These are phyloP conservation scores for Crossaster papposus DNA, from an alignment of 53 echinoderm and acorn worm genomes.

Conservation along the genomic window DNA sequence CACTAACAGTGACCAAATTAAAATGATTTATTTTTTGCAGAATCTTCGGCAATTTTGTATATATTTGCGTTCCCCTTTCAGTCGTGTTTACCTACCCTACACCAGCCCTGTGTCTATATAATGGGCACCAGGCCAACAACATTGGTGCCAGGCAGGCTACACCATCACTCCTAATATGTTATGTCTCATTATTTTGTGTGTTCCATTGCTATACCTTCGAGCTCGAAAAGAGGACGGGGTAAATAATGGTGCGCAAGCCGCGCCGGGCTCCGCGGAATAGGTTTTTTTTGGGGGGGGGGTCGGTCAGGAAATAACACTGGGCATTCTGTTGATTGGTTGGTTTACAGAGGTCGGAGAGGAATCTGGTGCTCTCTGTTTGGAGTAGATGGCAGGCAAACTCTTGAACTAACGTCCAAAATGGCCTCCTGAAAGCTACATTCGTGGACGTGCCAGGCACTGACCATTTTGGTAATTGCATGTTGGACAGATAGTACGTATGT, in stretches of 20 bases:
- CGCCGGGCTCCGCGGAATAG: not conserved
- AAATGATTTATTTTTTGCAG: not conserved
- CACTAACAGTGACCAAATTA: not conserved
- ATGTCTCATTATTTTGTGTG: conserved; percentile 44
- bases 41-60: not conserved
- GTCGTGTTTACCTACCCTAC: not conserved
- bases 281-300: not conserved
- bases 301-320: not conserved
- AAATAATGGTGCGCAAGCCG: conserved; percentile 12
- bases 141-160: conserved; percentile 47
- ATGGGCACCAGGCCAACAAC: conserved; percentile 37
- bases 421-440: not conserved
- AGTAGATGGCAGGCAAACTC: not conserved
- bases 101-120: conserved; percentile 46
- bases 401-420: not conserved
- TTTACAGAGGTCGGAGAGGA: not conserved
- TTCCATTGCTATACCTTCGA: conserved; percentile 27
- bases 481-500: too few species aligned
- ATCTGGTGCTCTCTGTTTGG: not conserved
- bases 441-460: not conserved
- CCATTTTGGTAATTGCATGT: too few species aligned
- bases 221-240: conserved; percentile 35
- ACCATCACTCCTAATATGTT: conserved; percentile 41
- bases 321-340: not conserved
- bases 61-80: not conserved